These are phyloP conservation scores for Rhea americana DNA, from an alignment of 2,113 vertebrate genomes.

Conservation along the genomic window DNA sequence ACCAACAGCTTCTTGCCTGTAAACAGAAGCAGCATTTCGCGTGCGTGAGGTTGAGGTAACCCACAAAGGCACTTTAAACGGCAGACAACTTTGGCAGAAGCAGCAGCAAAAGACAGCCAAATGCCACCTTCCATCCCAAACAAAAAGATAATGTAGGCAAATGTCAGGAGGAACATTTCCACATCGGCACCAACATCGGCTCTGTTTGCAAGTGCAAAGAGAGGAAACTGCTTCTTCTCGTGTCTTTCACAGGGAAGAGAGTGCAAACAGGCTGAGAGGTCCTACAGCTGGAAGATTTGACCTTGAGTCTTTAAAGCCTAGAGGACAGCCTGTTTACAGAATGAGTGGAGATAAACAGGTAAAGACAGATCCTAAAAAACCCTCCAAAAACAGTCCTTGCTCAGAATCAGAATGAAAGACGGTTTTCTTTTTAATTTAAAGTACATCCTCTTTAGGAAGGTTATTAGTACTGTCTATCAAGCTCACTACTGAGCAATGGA, in stretches of 20 bases:
- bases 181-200: fast-evolving
- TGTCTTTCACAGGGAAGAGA: not conserved
- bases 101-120: not conserved
- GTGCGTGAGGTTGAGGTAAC: not conserved
- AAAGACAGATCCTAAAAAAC: not conserved
- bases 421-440: not conserved
- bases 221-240: not conserved
- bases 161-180: not conserved
- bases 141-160: not conserved
- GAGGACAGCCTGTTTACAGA: not conserved
- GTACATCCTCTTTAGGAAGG: not conserved
- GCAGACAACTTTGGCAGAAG: not conserved
- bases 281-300: not conserved
- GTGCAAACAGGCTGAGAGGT: not conserved
- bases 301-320: not conserved
- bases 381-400: not conserved
- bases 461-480: not conserved
- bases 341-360: fast-evolving
- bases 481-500: not conserved
- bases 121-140: not conserved
- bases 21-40: not conserved
- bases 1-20: not conserved
- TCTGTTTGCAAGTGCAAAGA: not conserved
- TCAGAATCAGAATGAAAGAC: not conserved
- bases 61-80: not conserved